Base-by-base conservation (phyloP, 1,140 invertebrate species). In the Drosophila pectinifera region DNA sequence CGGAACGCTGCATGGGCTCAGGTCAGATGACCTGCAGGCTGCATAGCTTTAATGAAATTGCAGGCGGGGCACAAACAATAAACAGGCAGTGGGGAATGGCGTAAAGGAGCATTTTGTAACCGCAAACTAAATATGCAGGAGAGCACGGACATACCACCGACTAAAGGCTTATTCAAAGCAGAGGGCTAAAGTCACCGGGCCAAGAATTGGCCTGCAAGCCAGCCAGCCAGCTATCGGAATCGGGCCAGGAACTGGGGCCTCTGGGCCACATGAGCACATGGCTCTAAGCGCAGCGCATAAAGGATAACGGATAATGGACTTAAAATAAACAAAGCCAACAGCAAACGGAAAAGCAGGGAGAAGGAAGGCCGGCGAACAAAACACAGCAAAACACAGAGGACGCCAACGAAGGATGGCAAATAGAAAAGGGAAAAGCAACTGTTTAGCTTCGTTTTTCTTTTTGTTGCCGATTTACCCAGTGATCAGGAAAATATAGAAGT, bases 11-110 rank as follows among this genome's bases (percentile, higher is more conserved):
- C 7, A 41, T 24, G 38, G 24, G 13, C 26, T 11, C 20, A 6
- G 34, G 34, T 31, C 36, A 53, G 22, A 48, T 55, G 42, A 18
- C 36, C 42, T 1, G 62, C 38, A 39, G 14, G 53, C 38, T 82
- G 83, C 65, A 79, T 88, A 79, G 69, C 65, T 73, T 67, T 88
- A 86, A 86, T 86, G 69, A 86, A 88, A 83, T 79, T 84, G 77
- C 65, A 63, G 42, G 46, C 61, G 28, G 26, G 49, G 11, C 28
- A 45, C 13, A 41, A 28, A 49, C 65, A 49, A 72, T 73, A 67
- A 65, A 18, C 64, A 49, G 31, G 11, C 5, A 7, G 13, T 6
- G 22, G 14, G 4, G 1, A 14, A 10, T 6, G n/a, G 6, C 14
- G 0, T 22, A 28, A 34, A 7, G 56, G 34, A 20, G 31, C 20